Evolutionary conservation across 2,888 invertebrate species (phyloP), one percentile per base, ranked within the genome.

Genomic region (Aethes cnicana): DNA sequence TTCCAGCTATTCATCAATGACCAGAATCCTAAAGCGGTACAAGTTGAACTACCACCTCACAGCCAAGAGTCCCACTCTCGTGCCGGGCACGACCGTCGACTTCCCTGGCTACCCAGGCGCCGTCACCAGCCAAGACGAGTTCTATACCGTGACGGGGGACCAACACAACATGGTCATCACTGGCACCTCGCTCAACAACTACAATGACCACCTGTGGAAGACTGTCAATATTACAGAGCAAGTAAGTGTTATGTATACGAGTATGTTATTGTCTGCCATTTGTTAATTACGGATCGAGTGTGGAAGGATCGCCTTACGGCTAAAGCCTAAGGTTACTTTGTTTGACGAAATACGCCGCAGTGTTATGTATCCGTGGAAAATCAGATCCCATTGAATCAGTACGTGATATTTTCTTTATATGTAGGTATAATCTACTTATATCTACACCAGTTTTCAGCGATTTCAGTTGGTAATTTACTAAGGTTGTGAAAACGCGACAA

Each of bases 61-160:
- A 7, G 84, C 91, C 2, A 82, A 82, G 37, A 70, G 84, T 36
- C 81, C 86, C 9, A 78, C 82, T 9, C 74, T 90, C 2, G 92
- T 95, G 14, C 93, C 95, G 0, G 95, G 94, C 0, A 88, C 89
- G 28, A 91, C 92, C 2, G 91, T 96, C 14, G 91, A 93, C 6
- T 96, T 97, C 84, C 94, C 96, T 0, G 94, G 96, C 0, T 97
- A 96, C 76, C 97, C 97, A 0, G 97, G 95, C 6, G 92, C 94
- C 8, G 73, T 96, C 25, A 93, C 94, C 26, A 96, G 96, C 21
- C 94, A 95, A 43, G 96, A 97, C 74, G 96, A 96, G 72, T 95
- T 94, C 74, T 96, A 96, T 71, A 78, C 93, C 8, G 82, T 95
- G 66, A 91, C 68, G 68, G 93, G 92, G 1, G 70, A 85, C 1